Conservation (phyloP, 2,797 vertebrate species). For the Rhadinocentrus ornatus region DNA sequence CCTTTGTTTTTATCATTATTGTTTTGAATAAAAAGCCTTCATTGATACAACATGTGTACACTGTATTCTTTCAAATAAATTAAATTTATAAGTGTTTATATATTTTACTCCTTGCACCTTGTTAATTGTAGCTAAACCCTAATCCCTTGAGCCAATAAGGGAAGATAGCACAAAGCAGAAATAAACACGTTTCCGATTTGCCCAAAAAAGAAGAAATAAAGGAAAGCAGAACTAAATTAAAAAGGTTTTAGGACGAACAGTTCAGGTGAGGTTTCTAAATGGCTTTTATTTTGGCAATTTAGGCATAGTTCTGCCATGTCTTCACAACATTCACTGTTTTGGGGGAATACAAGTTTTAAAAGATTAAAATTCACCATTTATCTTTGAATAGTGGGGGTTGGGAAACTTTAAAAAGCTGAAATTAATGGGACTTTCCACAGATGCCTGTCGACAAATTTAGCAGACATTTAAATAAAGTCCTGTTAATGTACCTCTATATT, state of each 20-base stretch:
- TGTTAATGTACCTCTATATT: not conserved
- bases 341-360: too few species aligned
- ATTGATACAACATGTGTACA: constrained; percentile 5
- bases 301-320: too few species aligned
- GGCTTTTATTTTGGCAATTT: too few species aligned
- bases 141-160: too few species aligned
- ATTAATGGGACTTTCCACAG: not conserved
- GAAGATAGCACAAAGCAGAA: too few species aligned
- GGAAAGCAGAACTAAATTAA: too few species aligned
- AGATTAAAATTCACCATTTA: not conserved
- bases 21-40: constrained; percentile 72
- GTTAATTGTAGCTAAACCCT: not conserved
- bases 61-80: constrained; percentile 21
- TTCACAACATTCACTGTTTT: too few species aligned
- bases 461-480: not conserved
- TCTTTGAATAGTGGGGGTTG: not conserved
- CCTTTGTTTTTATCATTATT: constrained; percentile 49
- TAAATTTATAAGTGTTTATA: too few species aligned
- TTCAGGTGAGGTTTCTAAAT: too few species aligned
- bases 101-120: not conserved
- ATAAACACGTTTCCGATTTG: too few species aligned
- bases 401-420: not conserved
- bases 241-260: too few species aligned
- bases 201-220: too few species aligned
- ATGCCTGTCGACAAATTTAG: not conserved